Conservation (phyloP, 2,888 invertebrate genomes). For the Melieria picta region DNA sequence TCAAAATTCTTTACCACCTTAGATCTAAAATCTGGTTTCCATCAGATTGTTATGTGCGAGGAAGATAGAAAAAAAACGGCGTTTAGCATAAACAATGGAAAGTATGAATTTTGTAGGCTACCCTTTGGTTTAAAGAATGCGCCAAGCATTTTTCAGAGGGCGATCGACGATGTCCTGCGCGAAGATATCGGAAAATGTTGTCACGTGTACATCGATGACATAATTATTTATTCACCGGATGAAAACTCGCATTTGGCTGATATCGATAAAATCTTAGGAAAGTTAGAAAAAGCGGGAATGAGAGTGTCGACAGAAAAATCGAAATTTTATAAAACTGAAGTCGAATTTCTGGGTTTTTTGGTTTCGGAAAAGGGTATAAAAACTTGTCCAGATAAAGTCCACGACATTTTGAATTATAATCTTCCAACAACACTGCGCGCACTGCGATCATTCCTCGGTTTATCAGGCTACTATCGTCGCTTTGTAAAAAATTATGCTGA, state of each 20-base stretch:
- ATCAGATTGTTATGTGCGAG: slow-evolving; percentile 34
- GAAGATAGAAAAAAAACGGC: slow-evolving; percentile 37
- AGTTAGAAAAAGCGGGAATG: not conserved
- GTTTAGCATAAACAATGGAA: slow-evolving; percentile 25
- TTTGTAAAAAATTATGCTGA: too few species aligned
- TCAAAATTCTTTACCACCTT: slow-evolving; percentile 34
- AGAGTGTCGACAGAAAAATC: slow-evolving; percentile 4
- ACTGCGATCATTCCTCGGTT: too few species aligned
- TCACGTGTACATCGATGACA: too few species aligned
- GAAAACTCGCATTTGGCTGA: not conserved
- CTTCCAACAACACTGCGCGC: too few species aligned
- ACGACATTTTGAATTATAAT: slow-evolving; percentile 31
- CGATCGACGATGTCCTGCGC: not conserved
- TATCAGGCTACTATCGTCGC: too few species aligned
- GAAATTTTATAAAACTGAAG: not conserved
- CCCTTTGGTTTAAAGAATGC: slow-evolving; percentile 38
- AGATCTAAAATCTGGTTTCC: slow-evolving; percentile 35
- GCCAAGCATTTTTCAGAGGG: slow-evolving; percentile 6
- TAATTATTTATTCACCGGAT: slow-evolving; percentile 5
- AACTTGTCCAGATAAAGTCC: slow-evolving; percentile 28
- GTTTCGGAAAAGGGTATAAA: slow-evolving; percentile 26
- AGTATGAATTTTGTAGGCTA: slow-evolving; percentile 37
- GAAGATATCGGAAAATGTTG: too few species aligned
- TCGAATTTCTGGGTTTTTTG: not conserved
- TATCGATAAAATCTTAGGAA: not conserved